phyloP scores from a whole-genome alignment of 1,140 invertebrate species.

The Hylaeus volcanicus region DNA sequence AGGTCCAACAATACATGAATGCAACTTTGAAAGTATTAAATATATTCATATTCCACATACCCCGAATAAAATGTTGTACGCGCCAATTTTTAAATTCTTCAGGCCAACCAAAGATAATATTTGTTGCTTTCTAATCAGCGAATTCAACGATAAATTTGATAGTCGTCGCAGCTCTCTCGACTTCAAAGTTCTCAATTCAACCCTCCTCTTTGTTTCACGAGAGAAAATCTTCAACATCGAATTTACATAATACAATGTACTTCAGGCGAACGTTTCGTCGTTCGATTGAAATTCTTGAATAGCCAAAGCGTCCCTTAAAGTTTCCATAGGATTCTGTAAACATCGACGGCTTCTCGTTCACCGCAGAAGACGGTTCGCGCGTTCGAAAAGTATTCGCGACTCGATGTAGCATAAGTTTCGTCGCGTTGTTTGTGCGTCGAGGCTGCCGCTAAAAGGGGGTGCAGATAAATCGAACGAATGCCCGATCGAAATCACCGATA shows the following conservation, averaged over 20 bases:
- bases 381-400: neutral
- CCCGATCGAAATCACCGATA: constrained; percentile 23
- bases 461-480: constrained; percentile 22
- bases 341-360: neutral
- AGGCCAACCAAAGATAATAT: too few species aligned
- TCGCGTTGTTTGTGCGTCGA: neutral
- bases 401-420: constrained; percentile 3
- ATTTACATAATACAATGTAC: neutral
- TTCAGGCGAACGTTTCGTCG: neutral
- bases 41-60: too few species aligned
- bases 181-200: too few species aligned
- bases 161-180: too few species aligned
- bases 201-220: neutral
- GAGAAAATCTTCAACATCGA: neutral
- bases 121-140: too few species aligned
- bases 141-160: too few species aligned
- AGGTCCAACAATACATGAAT: too few species aligned
- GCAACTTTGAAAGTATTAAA: too few species aligned
- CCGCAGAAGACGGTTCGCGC: neutral
- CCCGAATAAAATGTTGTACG: too few species aligned
- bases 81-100: too few species aligned
- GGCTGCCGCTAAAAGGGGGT: constrained; percentile 11
- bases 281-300: neutral
- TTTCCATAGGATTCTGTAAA: neutral
- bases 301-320: neutral